Percentiles rank a stretch among this genome's conserved stretches.
Conservation (phyloP, 2,797 vertebrate species). For the Sternotherus odoratus region DNA sequence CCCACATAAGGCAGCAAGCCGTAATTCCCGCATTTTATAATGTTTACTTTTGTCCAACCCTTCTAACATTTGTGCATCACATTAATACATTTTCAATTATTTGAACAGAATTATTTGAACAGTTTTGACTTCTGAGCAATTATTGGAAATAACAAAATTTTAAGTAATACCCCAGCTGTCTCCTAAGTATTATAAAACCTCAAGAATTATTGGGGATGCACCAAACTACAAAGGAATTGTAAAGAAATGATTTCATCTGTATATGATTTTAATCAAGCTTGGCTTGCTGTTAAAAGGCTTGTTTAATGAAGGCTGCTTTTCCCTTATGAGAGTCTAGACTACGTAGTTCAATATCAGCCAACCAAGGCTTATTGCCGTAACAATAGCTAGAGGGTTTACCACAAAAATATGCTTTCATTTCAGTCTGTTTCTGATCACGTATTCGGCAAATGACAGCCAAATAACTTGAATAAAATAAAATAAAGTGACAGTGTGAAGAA, state of each 20-base stretch:
- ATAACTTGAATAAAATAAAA: background rate
- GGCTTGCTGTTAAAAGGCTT: slow-evolving; percentile 75
- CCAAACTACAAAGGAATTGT: slow-evolving; percentile 68
- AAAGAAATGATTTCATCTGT: slow-evolving; percentile 77
- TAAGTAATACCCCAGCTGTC: slow-evolving; percentile 62
- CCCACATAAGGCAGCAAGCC: background rate
- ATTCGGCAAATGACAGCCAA: slow-evolving; percentile 51
- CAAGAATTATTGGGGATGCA: slow-evolving; percentile 67
- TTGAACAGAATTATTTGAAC: slow-evolving; percentile 46
- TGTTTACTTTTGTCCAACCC: slow-evolving; percentile 27
- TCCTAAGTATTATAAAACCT: slow-evolving; percentile 65
- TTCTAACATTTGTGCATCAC: slow-evolving; percentile 48
- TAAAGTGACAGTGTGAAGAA: background rate
- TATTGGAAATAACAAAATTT: slow-evolving; percentile 58
- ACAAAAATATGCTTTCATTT: slow-evolving; percentile 33
- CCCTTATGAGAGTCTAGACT: slow-evolving; percentile 41
- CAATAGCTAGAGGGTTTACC: slow-evolving; percentile 56
- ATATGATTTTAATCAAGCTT: slow-evolving; percentile 75
- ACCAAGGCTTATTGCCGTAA: slow-evolving; percentile 44
- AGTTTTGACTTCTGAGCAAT: slow-evolving; percentile 63
- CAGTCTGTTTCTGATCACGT: slow-evolving; percentile 60
- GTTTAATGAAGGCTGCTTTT: slow-evolving; percentile 74
- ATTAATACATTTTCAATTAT: slow-evolving; percentile 42
- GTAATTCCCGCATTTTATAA: background rate
- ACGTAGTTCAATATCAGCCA: slow-evolving; percentile 60